Evolutionary conservation across 2,888 invertebrate genomes (phyloP).

Genomic region (Rapana venosa): DNA sequence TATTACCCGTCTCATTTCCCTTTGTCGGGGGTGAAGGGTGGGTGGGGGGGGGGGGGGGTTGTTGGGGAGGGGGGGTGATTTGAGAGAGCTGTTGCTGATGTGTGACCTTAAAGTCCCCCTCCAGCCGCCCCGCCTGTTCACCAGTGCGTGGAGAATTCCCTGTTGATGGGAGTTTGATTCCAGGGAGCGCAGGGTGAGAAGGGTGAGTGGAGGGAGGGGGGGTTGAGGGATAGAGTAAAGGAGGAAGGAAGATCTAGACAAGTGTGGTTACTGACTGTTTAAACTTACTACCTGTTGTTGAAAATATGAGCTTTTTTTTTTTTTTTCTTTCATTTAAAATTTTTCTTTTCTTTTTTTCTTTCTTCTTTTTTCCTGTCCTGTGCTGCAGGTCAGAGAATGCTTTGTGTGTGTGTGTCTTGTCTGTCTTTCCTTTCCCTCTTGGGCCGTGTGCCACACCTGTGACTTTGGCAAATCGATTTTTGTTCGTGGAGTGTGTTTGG

Average conservation of each 20-base stretch:
- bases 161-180: constrained; percentile 29
- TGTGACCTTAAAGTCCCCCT: not conserved
- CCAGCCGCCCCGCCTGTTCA: not conserved
- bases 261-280: not conserved
- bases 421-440: not conserved
- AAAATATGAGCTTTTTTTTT: not conserved
- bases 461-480: not conserved
- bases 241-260: not conserved
- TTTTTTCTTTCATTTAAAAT: no score
- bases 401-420: no score
- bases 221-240: no score
- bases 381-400: no score
- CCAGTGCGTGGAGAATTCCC: constrained; percentile 6
- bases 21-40: no score
- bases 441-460: not conserved
- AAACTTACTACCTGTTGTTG: not conserved
- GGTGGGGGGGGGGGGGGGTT: not conserved
- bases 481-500: not conserved
- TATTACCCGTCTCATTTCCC: not conserved
- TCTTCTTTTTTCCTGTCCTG: no score
- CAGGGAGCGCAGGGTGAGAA: not conserved
- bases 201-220: not conserved
- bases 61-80: not conserved
- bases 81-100: not conserved
- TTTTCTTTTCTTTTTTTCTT: no score